phyloP scores from a whole-genome alignment of 2,113 vertebrate species.

The Pituophis catenifer region DNA sequence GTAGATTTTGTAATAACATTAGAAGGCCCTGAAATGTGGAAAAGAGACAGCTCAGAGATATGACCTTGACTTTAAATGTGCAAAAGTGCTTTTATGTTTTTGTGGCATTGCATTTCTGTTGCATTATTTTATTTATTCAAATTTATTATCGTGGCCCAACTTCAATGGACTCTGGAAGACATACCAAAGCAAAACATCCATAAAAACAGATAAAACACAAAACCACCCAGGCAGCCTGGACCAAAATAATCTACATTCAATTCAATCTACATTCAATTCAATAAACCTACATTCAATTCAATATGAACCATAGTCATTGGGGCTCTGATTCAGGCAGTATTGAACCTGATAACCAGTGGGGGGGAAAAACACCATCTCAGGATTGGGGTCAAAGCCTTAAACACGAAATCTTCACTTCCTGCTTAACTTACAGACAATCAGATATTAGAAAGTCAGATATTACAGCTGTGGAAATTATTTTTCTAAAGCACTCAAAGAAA shows the following conservation, averaged over 20 bases:
- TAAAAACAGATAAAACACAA: not conserved
- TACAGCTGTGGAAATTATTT: not conserved
- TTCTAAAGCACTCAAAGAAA: not conserved
- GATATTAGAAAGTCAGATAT: not conserved
- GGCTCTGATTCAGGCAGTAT: not conserved
- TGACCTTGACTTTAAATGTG: not conserved
- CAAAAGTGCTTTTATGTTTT: not conserved
- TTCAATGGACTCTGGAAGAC: not conserved
- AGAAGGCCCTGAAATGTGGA: slow-evolving; percentile 84
- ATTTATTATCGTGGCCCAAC: not conserved
- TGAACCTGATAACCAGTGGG: not conserved
- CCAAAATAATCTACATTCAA: not conserved
- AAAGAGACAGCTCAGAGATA: not conserved
- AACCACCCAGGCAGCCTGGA: not conserved
- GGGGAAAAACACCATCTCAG: not conserved
- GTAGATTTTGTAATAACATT: slow-evolving; percentile 96
- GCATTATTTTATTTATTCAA: not conserved
- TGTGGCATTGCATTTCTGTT: not conserved
- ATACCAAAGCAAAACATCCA: not conserved
- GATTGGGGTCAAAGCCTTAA: not conserved
- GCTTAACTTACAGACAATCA: not conserved
- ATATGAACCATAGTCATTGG: not conserved
- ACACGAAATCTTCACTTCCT: not conserved
- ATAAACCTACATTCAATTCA: not conserved
- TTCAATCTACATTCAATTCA: not conserved